Conservation (phyloP, 2,113 vertebrate genomes). For the Daboia siamensis region DNA sequence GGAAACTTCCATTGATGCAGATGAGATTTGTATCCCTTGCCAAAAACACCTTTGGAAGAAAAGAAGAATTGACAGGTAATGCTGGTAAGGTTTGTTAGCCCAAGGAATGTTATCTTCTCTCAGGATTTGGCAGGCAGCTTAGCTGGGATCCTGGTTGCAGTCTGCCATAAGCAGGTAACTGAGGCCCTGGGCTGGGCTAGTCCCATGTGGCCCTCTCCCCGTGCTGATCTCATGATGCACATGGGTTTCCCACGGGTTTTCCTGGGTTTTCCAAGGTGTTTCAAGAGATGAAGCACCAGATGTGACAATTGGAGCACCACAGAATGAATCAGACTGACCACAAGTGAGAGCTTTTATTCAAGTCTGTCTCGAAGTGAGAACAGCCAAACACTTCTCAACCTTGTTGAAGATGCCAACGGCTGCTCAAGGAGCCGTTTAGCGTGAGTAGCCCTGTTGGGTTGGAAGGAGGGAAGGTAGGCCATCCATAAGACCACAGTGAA, state of each 20-base stretch:
- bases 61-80: neutral
- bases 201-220: neutral
- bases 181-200: neutral
- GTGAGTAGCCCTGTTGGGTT: neutral
- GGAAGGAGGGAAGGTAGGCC: neutral
- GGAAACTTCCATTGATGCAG: neutral
- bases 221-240: neutral
- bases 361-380: neutral
- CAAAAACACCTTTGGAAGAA: neutral
- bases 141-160: neutral
- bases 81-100: neutral
- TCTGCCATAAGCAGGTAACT: neutral
- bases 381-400: neutral
- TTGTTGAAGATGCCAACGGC: neutral
- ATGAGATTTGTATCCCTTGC: neutral
- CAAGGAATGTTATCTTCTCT: neutral
- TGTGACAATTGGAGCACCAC: neutral
- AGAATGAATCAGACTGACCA: neutral
- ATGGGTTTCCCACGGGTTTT: neutral
- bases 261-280: neutral
- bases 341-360: neutral
- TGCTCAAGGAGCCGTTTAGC: neutral
- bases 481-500: neutral
- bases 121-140: neutral
- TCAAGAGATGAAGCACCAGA: neutral